phyloP scores from a whole-genome alignment of 2,113 vertebrate species.

The Pseudorhombus dupliciocellatus region DNA sequence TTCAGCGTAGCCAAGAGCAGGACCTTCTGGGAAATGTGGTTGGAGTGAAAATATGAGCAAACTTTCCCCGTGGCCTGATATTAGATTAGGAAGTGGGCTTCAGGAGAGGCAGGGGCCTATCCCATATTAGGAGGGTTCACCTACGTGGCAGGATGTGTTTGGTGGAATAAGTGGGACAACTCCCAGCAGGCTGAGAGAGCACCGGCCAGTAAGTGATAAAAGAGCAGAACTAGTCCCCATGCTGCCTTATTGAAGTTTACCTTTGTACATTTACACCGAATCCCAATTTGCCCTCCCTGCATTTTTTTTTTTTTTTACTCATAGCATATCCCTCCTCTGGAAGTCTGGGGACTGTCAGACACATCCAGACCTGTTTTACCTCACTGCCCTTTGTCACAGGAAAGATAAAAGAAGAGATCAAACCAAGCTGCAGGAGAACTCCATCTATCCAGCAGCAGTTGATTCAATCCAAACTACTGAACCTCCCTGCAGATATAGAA shows the following conservation, averaged over 20 bases:
- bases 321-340: constrained; percentile 29
- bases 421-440: constrained; percentile 35
- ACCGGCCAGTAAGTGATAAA: constrained; percentile 79
- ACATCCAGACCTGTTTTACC: constrained; percentile 47
- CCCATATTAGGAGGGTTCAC: constrained; percentile 73
- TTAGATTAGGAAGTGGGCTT: constrained; percentile 70
- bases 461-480: constrained; percentile 17
- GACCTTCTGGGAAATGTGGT: constrained; percentile 75
- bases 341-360: constrained; percentile 53
- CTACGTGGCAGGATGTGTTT: constrained; percentile 73
- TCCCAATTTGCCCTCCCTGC: constrained; percentile 63
- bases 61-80: constrained; percentile 67
- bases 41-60: constrained; percentile 69
- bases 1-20: constrained; percentile 52
- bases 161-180: constrained; percentile 81
- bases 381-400: constrained; percentile 59
- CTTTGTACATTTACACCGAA: constrained; percentile 70
- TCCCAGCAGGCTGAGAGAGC: constrained; percentile 76
- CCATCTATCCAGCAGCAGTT: constrained; percentile 22
- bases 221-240: constrained; percentile 64
- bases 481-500: constrained; percentile 22
- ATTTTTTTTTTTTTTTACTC: constrained; percentile 34
- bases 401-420: constrained; percentile 58
- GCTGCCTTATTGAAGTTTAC: constrained; percentile 77
- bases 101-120: constrained; percentile 57